Conservation (phyloP, 1,140 invertebrate species). For the Zelostemma sp. region DNA sequence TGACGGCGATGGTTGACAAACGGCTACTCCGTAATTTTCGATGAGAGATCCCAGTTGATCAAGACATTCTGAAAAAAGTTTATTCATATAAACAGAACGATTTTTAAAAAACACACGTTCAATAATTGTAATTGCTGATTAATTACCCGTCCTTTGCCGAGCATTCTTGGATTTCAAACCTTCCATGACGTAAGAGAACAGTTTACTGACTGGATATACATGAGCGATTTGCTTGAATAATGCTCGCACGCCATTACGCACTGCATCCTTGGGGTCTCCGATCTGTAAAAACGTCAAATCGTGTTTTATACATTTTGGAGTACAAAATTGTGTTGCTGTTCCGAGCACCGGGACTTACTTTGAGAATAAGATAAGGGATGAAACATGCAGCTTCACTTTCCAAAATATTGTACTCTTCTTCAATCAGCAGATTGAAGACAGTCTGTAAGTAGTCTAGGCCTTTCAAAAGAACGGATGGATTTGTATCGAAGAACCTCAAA, state of each 20-base stretch:
- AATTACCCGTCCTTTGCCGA: conserved; percentile 86
- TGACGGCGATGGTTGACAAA: conserved; percentile 84
- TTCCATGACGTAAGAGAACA: conserved; percentile 93
- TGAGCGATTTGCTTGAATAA: conserved; percentile 88
- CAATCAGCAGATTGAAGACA: conserved; percentile 85
- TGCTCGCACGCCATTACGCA: conserved; percentile 87
- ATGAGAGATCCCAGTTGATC: conserved; percentile 91
- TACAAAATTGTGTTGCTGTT: background rate
- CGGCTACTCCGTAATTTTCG: conserved; percentile 86
- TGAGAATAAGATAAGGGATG: conserved; percentile 93
- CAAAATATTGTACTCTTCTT: conserved; percentile 85
- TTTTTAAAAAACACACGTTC: background rate
- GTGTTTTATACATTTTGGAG: background rate
- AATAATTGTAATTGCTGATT: background rate
- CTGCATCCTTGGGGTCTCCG: conserved; percentile 96
- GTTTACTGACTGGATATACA: conserved; percentile 90
- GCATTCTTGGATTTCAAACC: conserved; percentile 97
- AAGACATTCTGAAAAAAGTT: conserved; percentile 81
- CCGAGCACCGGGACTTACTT: conserved; percentile 72
- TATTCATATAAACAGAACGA: background rate
- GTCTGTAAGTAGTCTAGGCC: conserved; percentile 91
- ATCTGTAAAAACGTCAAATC: conserved; percentile 72
- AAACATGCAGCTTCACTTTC: conserved; percentile 95
- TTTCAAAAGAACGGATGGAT: conserved; percentile 95
- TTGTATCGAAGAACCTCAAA: conserved; percentile 97